These are phyloP conservation scores for Chaetodon auriga DNA, from an alignment of 2,113 vertebrate genomes.

Conservation along the genomic window DNA sequence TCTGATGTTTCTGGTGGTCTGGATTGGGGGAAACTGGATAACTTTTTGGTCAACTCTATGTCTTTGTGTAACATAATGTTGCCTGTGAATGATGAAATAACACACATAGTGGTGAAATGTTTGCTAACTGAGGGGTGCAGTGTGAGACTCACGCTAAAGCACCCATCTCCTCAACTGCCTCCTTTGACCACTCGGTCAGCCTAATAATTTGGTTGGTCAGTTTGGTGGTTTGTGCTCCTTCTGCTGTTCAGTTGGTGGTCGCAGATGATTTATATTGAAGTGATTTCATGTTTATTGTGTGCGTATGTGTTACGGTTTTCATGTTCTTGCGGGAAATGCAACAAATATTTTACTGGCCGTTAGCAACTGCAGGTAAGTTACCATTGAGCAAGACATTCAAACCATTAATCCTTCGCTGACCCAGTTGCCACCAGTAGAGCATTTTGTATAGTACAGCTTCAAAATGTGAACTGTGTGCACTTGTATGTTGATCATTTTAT, in stretches of 20 bases:
- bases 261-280: neutral
- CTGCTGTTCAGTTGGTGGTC: neutral
- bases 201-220: no score
- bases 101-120: no score
- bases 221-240: neutral
- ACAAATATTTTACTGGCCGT: neutral
- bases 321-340: neutral
- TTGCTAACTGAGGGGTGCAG: no score
- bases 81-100: no score
- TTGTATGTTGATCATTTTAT: neutral
- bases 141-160: no score
- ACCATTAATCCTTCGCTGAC: neutral
- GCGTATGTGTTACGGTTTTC: neutral
- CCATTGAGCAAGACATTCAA: neutral
- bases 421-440: neutral
- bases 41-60: no score
- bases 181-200: no score
- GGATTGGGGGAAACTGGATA: no score
- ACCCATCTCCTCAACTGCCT: no score
- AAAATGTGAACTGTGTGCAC: neutral
- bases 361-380: neutral
- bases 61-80: no score
- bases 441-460: neutral
- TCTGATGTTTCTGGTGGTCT: no score
- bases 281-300: neutral